Evolutionary conservation across 2,113 vertebrate species (phyloP).

Genomic region (Dromaius novaehollandiae): DNA sequence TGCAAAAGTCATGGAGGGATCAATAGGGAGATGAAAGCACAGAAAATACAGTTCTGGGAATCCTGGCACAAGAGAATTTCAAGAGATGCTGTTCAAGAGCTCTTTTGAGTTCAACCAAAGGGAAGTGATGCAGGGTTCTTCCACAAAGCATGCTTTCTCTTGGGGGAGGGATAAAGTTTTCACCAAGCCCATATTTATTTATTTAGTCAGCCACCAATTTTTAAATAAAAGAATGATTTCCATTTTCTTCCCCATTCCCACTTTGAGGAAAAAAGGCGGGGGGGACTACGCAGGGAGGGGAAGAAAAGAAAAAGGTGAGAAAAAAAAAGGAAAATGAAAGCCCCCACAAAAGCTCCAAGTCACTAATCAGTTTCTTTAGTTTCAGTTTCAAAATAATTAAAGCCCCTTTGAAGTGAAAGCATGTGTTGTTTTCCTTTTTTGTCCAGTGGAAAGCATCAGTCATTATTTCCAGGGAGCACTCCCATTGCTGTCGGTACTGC

Average conservation of each 20-base stretch:
- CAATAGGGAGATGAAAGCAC: neutral
- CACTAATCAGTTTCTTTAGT: neutral
- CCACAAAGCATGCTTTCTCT: neutral
- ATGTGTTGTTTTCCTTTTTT: neutral
- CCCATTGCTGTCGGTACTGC: neutral
- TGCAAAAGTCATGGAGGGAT: neutral
- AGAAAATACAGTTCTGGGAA: neutral
- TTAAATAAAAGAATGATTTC: neutral
- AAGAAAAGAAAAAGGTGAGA: neutral
- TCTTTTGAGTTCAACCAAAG: neutral
- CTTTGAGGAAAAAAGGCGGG: neutral
- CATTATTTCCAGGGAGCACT: neutral
- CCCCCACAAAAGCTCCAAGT: neutral
- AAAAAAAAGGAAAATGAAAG: neutral
- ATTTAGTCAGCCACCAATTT: neutral
- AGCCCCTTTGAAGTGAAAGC: neutral
- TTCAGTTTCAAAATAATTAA: neutral
- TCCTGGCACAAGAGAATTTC: neutral
- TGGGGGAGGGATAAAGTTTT: neutral
- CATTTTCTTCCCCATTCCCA: neutral
- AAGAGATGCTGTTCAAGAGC: neutral
- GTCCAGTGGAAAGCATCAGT: neutral
- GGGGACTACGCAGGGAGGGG: neutral
- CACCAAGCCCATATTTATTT: neutral
- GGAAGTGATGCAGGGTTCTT: neutral